A percentile compares a stretch with the other conserved stretches of the same genome.
These are phyloP conservation scores for Crax fasciolata DNA, from an alignment of 2,797 vertebrate genomes.

Conservation along the genomic window DNA sequence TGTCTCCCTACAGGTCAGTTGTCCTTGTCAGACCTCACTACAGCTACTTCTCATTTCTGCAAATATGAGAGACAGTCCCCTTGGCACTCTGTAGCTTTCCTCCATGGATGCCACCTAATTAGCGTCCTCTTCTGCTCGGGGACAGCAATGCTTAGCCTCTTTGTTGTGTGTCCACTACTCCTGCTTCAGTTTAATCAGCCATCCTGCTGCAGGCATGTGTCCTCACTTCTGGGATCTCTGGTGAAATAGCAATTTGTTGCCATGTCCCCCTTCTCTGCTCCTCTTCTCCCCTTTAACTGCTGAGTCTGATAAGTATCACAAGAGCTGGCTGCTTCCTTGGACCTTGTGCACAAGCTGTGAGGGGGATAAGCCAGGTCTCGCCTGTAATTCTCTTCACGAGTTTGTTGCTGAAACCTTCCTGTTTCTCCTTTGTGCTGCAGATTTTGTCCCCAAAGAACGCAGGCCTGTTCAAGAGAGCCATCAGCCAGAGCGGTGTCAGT, in stretches of 20 bases:
- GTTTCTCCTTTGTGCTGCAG: constrained; percentile 74
- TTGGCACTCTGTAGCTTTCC: neutral
- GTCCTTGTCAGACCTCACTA: fast-evolving
- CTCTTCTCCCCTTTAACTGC: neutral
- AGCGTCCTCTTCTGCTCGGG: neutral
- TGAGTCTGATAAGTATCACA: neutral
- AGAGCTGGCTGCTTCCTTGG: neutral
- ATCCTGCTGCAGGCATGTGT: fast-evolving
- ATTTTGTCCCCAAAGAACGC: constrained; percentile 90
- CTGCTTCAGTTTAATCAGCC: neutral
- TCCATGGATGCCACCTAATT: neutral
- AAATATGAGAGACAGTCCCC: neutral
- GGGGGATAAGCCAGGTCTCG: fast-evolving
- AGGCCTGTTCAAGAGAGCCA: constrained; percentile 91
- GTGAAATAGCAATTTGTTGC: neutral
- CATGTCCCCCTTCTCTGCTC: neutral
- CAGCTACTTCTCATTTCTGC: neutral
- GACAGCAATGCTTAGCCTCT: neutral
- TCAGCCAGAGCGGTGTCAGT: constrained; percentile 92
- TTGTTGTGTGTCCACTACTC: neutral
- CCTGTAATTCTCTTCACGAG: neutral
- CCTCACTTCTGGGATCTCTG: neutral
- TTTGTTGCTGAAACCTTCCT: neutral
- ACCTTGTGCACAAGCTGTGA: neutral
- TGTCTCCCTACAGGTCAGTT: constrained; percentile 90